Conservation (phyloP, 1,140 invertebrate genomes). For the Oedothorax gibbosus region DNA sequence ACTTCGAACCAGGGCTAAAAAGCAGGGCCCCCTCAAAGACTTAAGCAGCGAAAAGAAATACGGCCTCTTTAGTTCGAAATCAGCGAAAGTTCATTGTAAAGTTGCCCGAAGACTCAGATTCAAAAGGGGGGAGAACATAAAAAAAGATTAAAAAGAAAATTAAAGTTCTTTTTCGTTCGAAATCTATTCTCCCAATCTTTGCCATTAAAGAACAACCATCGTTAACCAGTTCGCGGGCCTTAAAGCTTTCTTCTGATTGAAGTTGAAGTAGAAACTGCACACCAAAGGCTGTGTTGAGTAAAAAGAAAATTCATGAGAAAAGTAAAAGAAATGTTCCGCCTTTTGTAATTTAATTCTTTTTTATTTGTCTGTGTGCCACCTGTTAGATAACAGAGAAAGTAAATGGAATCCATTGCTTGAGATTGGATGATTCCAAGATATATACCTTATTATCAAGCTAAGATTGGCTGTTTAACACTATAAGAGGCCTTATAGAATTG, state of each 20-base stretch:
- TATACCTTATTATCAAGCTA: too few species aligned
- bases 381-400: neutral
- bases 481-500: too few species aligned
- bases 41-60: neutral
- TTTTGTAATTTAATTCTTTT: conserved; percentile 8
- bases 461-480: too few species aligned
- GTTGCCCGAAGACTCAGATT: conserved; percentile 10
- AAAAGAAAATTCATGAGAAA: neutral
- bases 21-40: too few species aligned
- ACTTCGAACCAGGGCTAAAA: too few species aligned
- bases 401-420: too few species aligned
- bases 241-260: conserved; percentile 2
- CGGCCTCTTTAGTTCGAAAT: neutral
- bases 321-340: neutral
- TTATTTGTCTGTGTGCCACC: neutral
- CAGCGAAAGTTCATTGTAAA: neutral
- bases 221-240: conserved; percentile 11
- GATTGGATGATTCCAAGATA: too few species aligned
- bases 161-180: neutral
- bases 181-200: conserved; percentile 35
- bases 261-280: conserved; percentile 3
- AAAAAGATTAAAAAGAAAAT: conserved; percentile 16
- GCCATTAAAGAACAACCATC: conserved; percentile 5
- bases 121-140: neutral
- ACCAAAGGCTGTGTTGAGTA: neutral